A percentile compares a stretch with the other conserved stretches of the same genome.
phyloP scores from a whole-genome alignment of 2,888 invertebrate species.

The Ditula angustiorana region DNA sequence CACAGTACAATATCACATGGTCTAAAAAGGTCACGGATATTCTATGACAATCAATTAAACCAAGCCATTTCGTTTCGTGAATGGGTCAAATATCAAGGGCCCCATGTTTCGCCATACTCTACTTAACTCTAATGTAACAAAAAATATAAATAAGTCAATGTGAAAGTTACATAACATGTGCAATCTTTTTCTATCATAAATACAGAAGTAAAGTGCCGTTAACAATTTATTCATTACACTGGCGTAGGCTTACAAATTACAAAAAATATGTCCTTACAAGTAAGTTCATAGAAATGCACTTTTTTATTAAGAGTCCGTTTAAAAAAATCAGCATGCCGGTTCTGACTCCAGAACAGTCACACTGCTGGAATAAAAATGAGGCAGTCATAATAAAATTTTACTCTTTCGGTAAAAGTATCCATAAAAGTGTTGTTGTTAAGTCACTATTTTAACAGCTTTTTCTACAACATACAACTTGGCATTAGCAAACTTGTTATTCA shows the following conservation, averaged over 20 bases:
- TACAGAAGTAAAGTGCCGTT: conserved; percentile 62
- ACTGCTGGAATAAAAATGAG: conserved; percentile 29
- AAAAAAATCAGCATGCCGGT: conserved; percentile 6
- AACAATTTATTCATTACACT: conserved; percentile 49
- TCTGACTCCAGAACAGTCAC: conserved; percentile 6
- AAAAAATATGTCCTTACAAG: conserved; percentile 30
- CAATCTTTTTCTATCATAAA: conserved; percentile 69
- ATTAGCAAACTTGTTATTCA: conserved; percentile 29
- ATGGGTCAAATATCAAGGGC: conserved; percentile 56
- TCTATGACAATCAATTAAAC: conserved; percentile 39
- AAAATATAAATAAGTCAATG: conserved; percentile 81
- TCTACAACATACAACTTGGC: conserved; percentile 4
- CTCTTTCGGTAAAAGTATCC: conserved; percentile 8
- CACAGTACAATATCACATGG: conserved; percentile 37
- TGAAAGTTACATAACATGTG: conserved; percentile 83
- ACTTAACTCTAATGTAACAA: conserved; percentile 79
- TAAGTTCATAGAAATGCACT: conserved; percentile 34
- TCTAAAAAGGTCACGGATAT: conserved; percentile 38
- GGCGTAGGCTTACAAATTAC: conserved; percentile 56
- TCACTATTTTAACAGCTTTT: conserved; percentile 21
- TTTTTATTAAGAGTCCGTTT: conserved; percentile 7
- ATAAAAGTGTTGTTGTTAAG: conserved; percentile 2
- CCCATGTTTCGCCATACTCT: conserved; percentile 63
- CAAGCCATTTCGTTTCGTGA: conserved; percentile 37
- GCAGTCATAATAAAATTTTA: conserved; percentile 4